Evolutionary conservation across 2,113 vertebrate species (phyloP).

Genomic region (Sakesphorus luctuosus): DNA sequence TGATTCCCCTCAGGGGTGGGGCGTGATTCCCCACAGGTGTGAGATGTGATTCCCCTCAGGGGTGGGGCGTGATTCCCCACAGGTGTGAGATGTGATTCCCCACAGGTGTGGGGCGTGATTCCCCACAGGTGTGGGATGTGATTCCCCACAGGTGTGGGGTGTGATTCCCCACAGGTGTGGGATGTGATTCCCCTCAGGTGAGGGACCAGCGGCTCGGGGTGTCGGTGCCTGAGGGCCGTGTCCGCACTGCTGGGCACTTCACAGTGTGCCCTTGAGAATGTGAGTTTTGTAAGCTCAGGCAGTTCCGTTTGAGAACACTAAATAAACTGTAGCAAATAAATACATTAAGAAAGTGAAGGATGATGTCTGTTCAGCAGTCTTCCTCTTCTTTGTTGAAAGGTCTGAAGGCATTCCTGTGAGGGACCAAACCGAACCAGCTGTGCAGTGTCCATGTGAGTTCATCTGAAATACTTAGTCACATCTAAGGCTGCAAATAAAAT

Average conservation of each 20-base stretch:
- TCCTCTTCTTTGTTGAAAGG: rapidly evolving
- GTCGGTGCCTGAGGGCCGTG: rapidly evolving
- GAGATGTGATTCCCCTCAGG: no score
- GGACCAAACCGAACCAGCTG: rapidly evolving
- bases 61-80: no score
- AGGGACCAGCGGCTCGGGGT: rapidly evolving
- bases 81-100: no score
- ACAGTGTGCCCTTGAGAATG: rapidly evolving
- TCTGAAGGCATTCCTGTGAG: rapidly evolving
- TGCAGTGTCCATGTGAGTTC: rapidly evolving
- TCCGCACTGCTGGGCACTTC: not conserved
- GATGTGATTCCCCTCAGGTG: no score
- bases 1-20: no score
- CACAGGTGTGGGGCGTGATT: no score
- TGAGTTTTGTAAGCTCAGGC: rapidly evolving
- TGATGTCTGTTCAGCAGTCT: rapidly evolving
- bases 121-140: no score
- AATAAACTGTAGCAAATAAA: rapidly evolving
- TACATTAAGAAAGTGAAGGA: rapidly evolving
- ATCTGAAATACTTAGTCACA: rapidly evolving
- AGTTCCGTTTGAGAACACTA: rapidly evolving
- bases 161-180: no score
- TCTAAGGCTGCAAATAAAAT: rapidly evolving
- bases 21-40: no score
- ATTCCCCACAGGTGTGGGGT: no score